Evolutionary conservation across 1,140 invertebrate species (phyloP), one percentile per base, ranked within the genome.

Genomic region (Phymastichus coffea): DNA sequence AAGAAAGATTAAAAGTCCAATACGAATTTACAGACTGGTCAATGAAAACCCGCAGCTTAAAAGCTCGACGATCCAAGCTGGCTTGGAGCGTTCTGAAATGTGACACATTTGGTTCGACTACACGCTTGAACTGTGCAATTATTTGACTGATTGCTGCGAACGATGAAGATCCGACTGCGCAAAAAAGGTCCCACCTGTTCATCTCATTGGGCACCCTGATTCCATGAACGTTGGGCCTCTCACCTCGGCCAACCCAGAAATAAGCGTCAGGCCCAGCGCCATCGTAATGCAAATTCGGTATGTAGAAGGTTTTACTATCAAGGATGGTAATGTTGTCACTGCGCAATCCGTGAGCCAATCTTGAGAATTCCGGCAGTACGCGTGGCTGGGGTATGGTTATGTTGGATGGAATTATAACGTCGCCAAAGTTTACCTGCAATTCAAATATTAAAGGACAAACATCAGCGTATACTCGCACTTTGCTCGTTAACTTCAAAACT

Each of bases 281-380:
- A 68, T 96, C 92, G 69, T 95, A 97, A 71, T 94, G 91, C 41
- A 97, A 79, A 79, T 95, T 93, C 3, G 93, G 93, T 64, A 96
- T 95, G 73, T 93, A 94, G 71, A 97, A 89, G 0, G 93, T 95
- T 77, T 92, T 93, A 10, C 92, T 91, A 75, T 96, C 93, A 38
- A 96, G 74, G 14, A 97, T 91, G 63, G 89, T 92, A 41, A 97
- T 90, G 77, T 95, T 94, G 61, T 92, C 93, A 4, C 93, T 96
- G 12, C 92, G 84, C 0, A 97, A 82, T 3, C 91, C 91, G 72
- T 95, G 92, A 1, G 92, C 91, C 20, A 94, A 74, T 49, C 92
- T 83, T 68, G 89, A 89, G 76, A 95, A 93, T 76, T 94, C 92
- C 0, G 91, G 90, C 14, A 95, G 71, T 0, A 92, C 86, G 40